Evolutionary conservation across 1,140 invertebrate species (phyloP), one percentile per base, ranked within the genome.

Genomic region (Ceratina australensis): DNA sequence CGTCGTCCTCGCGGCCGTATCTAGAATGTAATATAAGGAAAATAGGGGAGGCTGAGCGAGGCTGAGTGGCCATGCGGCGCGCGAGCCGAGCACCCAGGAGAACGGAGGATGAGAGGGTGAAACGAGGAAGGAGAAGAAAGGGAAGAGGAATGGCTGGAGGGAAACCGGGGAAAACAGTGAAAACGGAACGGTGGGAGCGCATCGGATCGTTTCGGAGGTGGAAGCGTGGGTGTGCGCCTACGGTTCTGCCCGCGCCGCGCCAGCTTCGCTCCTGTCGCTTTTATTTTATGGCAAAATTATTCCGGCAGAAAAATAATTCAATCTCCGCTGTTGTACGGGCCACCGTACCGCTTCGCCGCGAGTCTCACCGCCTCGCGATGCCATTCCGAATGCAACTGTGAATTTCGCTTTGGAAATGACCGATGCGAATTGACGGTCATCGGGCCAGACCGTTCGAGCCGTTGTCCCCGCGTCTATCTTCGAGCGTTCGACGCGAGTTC

Each of bases 21-120:
- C 88, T 78, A 83, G 85, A 82, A 87, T 83, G 88, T 88, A 89
- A 89, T 89, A 89, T 89, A 86, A 86, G 87, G 83, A 82, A 87
- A 87, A 89, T 87, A 85, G 86, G 69, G 75, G 68, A 71, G 67
- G 71, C 76, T 72, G 33, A 42, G 22, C 50, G 68, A 47, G 28
- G 56, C 65, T 49, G 81, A 83, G 81, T 80, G 72, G 61, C 63
- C 82, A 49, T 66, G 64, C 64, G 72, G 61, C 22, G 22, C 67
- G 54, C 65, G 72, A 59, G 20, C 59, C 24, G 22, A 60, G 22
- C 57, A 8, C 16, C 15, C n/a, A n/a, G n/a, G 60, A 16, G 18
- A 61, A 61, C 59, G 59, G 59, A 24, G 33, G n/a, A 18, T 26
- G 59, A 76, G 72, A 74, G n/a, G n/a, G 67, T 64, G 67, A 69